Evolutionary conservation across 2,113 vertebrate genomes (phyloP), one percentile per base, ranked within the genome.

Genomic region (Candoia aspera): DNA sequence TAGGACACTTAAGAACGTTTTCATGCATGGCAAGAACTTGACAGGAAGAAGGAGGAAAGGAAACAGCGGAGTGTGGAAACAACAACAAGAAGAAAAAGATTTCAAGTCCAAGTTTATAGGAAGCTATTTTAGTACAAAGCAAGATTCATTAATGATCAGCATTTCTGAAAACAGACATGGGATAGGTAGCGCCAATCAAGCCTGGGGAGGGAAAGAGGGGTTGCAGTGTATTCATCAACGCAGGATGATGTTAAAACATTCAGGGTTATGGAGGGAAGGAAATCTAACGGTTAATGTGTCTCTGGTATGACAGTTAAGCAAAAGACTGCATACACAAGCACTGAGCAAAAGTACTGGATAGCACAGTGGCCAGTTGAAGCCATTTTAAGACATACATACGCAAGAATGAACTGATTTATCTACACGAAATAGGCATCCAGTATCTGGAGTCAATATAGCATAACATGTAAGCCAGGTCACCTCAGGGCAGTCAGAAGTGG

Each of bases 21-120:
- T 99, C 99, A 98, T 99, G 99, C 99, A 99, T 99, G 98, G 99
- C 99, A 98, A 99, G 98, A 98, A 99, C 99, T 99, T 99, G 98
- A 98, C 97, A 97, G 97, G 98, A 97, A 98, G 96, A 98, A 98
- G 98, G 97, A 98, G 98, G 98, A 98, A 97, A 99, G 97, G 98
- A 96, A 97, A 97, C 95, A 98, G 97, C 94, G 96, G 95, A 97
- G 97, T 96, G 92, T 98, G 98, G 98, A 96, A 97, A 97, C 97
- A 97, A 94, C 95, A 97, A 97, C 96, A 97, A 94, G 95, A 97
- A 97, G 97, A 94, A 3, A 95, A 96, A 97, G 94, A 96, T 95
- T 90, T 97, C 97, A 95, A 97, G 97, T 94, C 97, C 97, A 96
- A 97, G 95, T 97, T 96, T 96, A 92, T 93, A 96, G 26, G 96